These are phyloP conservation scores for Periplaneta americana DNA, from an alignment of 1,140 invertebrate species.

Conservation along the genomic window DNA sequence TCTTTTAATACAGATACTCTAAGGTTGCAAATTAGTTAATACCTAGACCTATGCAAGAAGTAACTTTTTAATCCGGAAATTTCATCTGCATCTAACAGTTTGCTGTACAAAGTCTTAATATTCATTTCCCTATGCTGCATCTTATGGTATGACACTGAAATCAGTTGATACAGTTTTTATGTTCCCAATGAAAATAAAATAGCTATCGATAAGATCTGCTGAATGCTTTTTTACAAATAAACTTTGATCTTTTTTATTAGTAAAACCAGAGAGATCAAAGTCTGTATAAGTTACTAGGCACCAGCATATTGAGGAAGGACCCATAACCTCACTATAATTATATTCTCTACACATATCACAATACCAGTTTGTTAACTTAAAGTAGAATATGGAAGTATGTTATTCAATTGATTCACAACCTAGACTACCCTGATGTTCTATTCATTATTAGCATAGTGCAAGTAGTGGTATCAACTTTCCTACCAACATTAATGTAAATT, in stretches of 20 bases:
- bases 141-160: not conserved
- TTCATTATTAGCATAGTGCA: not conserved
- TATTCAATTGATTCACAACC: not conserved
- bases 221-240: no score
- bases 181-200: not conserved
- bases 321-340: not conserved
- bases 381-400: not conserved
- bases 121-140: no score
- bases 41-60: no score
- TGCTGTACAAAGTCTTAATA: not conserved
- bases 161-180: not conserved
- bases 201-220: not conserved
- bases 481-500: not conserved
- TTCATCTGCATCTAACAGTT: not conserved
- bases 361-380: not conserved
- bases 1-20: no score
- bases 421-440: not conserved
- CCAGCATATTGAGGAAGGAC: not conserved
- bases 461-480: not conserved
- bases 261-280: not conserved
- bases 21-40: no score
- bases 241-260: not conserved
- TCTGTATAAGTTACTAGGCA: not conserved
- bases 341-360: not conserved
- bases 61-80: no score